Conservation (phyloP, 2,888 invertebrate species). For the Philereme vetulata region DNA sequence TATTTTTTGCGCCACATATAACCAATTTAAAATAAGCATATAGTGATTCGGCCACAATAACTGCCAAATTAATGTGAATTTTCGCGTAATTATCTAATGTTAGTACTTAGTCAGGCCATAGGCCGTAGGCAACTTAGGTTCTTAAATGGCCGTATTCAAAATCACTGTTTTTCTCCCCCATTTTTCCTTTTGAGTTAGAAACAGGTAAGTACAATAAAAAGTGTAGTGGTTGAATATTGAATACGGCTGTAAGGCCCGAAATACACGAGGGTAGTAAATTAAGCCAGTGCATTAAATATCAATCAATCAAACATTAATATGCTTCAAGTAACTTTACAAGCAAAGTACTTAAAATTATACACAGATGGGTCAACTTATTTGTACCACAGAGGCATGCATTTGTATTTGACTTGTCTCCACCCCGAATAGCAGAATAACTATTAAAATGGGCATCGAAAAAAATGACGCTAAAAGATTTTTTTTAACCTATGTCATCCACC, state of each 20-base stretch:
- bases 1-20: slow-evolving; percentile 2
- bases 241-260: slow-evolving; percentile 1
- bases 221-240: background rate
- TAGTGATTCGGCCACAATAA: slow-evolving; percentile 6
- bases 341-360: too few relatives aligned
- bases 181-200: background rate
- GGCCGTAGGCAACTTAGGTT: slow-evolving; percentile 5
- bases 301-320: too few relatives aligned
- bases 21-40: background rate
- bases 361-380: too few relatives aligned
- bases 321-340: too few relatives aligned
- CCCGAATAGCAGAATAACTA: too few relatives aligned
- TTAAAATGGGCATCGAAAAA: too few relatives aligned
- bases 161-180: background rate
- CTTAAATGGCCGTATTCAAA: background rate
- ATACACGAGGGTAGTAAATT: slow-evolving; percentile 11
- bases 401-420: too few relatives aligned
- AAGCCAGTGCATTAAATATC: background rate
- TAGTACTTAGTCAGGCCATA: slow-evolving; percentile 20
- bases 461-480: too few relatives aligned
- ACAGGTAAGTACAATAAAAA: background rate
- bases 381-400: too few relatives aligned
- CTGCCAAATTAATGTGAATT: slow-evolving; percentile 21
- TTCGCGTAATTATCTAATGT: slow-evolving; percentile 10
- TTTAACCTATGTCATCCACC: too few relatives aligned